These are phyloP conservation scores for Elephantulus edwardii DNA, from an alignment of 2,113 vertebrate species.

Conservation along the genomic window DNA sequence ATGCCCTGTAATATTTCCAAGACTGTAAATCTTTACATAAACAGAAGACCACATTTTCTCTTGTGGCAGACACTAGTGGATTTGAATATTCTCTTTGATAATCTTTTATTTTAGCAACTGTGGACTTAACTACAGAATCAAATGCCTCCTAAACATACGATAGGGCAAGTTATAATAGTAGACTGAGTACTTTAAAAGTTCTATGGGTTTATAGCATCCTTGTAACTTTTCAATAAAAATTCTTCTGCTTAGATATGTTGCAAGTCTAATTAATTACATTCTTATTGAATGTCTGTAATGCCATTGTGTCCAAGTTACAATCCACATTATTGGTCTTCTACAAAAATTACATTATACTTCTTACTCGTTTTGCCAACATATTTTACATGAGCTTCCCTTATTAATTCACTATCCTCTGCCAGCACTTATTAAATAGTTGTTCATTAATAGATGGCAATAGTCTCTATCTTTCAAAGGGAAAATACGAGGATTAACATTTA, in stretches of 20 bases:
- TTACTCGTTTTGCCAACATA: slow-evolving; percentile 17
- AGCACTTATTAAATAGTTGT: slow-evolving; percentile 63
- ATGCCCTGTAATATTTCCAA: too few relatives aligned
- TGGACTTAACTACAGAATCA: too few relatives aligned
- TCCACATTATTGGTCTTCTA: background rate
- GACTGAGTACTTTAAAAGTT: background rate
- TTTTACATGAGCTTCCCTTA: slow-evolving; percentile 45
- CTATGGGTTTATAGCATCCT: background rate
- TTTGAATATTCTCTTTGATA: too few relatives aligned
- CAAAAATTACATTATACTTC: background rate
- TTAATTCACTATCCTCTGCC: slow-evolving; percentile 29
- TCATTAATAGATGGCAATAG: slow-evolving; percentile 51
- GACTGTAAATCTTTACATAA: too few relatives aligned
- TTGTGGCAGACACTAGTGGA: too few relatives aligned
- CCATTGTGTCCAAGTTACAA: background rate
- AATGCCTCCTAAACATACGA: background rate
- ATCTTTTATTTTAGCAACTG: too few relatives aligned
- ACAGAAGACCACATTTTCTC: too few relatives aligned
- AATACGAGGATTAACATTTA: slow-evolving; percentile 47
- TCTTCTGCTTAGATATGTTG: background rate
- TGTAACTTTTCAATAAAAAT: background rate
- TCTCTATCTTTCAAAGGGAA: slow-evolving; percentile 22
- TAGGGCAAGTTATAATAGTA: background rate
- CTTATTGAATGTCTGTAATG: background rate
- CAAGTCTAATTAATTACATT: background rate